Conservation (phyloP, 2,113 vertebrate genomes). For the Petrocephalus zakoni region DNA sequence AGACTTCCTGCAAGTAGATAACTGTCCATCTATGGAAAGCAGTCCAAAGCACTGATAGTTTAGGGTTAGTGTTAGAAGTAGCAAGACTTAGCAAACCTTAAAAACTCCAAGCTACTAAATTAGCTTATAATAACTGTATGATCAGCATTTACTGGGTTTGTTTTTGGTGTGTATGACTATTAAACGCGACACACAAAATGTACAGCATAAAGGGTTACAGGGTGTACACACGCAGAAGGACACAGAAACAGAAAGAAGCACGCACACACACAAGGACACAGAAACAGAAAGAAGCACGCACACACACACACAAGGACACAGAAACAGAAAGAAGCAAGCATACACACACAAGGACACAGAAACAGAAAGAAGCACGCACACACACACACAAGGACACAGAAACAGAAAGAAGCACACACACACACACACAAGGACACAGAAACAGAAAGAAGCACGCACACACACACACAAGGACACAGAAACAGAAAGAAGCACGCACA, state of each 20-base stretch:
- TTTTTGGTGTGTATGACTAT: background rate
- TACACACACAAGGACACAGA: too few species aligned
- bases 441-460: too few species aligned
- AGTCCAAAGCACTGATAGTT: background rate
- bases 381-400: background rate
- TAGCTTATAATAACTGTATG: background rate
- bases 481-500: background rate
- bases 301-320: too few species aligned
- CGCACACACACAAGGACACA: background rate
- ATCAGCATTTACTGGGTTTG: background rate
- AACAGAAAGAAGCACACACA: background rate
- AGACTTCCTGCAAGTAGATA: background rate
- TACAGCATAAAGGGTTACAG: background rate
- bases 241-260: too few species aligned
- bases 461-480: background rate
- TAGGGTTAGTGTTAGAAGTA: background rate
- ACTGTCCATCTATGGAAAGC: background rate
- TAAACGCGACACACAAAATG: background rate
- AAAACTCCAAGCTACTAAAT: background rate
- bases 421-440: background rate
- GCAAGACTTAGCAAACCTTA: background rate
- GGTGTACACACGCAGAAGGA: background rate
- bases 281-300: background rate
- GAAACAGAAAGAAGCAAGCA: too few species aligned
- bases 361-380: background rate